Conservation (phyloP, 2,888 invertebrate genomes). For the Drosophila eohydei region DNA sequence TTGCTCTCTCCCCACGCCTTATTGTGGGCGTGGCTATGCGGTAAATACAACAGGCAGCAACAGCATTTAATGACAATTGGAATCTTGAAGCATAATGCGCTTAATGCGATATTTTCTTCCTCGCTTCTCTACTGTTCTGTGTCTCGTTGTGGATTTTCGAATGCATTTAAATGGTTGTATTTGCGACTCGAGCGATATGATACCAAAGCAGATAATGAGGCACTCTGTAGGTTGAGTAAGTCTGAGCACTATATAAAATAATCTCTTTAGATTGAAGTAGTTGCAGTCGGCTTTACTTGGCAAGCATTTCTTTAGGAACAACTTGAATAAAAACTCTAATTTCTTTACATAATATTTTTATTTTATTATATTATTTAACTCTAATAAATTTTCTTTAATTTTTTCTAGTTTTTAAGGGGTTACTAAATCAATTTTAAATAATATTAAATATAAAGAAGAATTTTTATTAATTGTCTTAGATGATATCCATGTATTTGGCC, state of each 20-base stretch:
- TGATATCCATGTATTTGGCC: too few relatives aligned
- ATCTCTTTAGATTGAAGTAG: background rate
- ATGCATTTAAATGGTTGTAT: constrained; percentile 36
- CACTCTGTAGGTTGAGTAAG: background rate
- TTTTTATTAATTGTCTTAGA: too few relatives aligned
- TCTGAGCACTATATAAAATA: background rate
- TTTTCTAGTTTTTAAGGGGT: too few relatives aligned
- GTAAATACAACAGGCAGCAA: constrained; percentile 38
- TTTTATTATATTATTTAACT: too few relatives aligned
- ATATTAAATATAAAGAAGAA: too few relatives aligned
- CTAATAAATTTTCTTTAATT: too few relatives aligned
- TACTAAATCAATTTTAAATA: too few relatives aligned
- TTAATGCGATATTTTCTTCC: constrained; percentile 43
- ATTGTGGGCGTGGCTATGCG: constrained; percentile 41
- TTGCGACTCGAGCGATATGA: constrained; percentile 31
- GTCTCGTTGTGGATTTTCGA: constrained; percentile 11
- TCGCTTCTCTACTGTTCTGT: background rate
- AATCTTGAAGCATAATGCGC: constrained; percentile 51
- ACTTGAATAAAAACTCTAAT: too few relatives aligned
- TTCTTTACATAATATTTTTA: too few relatives aligned
- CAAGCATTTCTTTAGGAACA: too few relatives aligned
- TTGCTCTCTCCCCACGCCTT: background rate
- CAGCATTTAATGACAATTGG: constrained; percentile 58
- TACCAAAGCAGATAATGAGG: background rate
- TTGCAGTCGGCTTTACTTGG: too few relatives aligned